Base-by-base conservation (phyloP, 2,888 invertebrate species). In the Kryphioiulus occultus region DNA sequence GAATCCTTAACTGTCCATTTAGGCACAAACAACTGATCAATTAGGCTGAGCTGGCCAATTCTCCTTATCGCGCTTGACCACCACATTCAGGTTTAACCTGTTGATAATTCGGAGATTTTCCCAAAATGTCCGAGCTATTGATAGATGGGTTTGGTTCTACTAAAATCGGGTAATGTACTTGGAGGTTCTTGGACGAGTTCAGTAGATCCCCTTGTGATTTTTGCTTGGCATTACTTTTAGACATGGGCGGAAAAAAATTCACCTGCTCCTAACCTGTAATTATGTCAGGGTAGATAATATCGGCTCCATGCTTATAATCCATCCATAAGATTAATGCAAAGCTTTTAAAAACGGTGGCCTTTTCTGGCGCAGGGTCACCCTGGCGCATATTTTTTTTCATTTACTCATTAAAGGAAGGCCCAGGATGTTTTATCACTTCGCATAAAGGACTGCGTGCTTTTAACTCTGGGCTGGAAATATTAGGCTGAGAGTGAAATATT, bases 291-390 rank as follows among this genome's bases (percentile, higher is more conserved):
- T 78, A 78, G 78, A 78, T 78, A 78, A 78, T 78, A 78, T 78
- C 78, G 78, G 78, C 78, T 78, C 78, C 78, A 30, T 26, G 78
- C 78, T 78, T 78, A 78, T 26, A 78, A 78, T 78, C 78, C 78
- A 78, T 78, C 78, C 78, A 78, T 78, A 78, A 78, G 78, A 78
- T 78, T 78, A 30, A 78, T 78, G 78, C 78, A 78, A 78, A 78
- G 78, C 78, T 78, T 78, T 78, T 78, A 78, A 30, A 30, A 78
- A 78, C 78, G 78, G 78, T 78, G 78, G 78, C 78, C 78, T 78
- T 78, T 78, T 78, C 78, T 78, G 78, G 78, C 78, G 30, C 17
- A 30, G 78, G 78, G 78, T 78, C 78, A 78, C 78, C 78, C 78
- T 78, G 30, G 78, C 78, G 12, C 15, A 9, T 68, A 22, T 78